phyloP scores from a whole-genome alignment of 2,888 invertebrate species.

The Cetonia aurata region DNA sequence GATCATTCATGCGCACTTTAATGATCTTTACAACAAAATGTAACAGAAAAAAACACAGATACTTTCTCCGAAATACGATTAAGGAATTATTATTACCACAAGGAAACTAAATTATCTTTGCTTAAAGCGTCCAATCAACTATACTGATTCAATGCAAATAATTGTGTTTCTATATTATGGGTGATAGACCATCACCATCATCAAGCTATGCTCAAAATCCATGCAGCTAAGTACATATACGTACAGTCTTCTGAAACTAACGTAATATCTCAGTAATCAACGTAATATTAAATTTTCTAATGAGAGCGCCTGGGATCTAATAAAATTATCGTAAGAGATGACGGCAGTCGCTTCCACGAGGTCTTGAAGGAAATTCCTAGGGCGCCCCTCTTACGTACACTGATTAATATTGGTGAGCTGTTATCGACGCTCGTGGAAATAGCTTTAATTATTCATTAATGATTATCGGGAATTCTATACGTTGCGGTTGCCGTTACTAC shows the following conservation, averaged over 20 bases:
- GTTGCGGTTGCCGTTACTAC: not conserved
- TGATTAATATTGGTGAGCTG: slow-evolving; percentile 21
- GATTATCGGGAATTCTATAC: slow-evolving; percentile 15
- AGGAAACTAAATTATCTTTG: too few relatives aligned
- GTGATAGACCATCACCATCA: slow-evolving; percentile 5
- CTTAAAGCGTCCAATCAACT: too few relatives aligned
- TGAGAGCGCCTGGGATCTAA: slow-evolving; percentile 28
- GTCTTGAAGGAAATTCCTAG: slow-evolving; percentile 18
- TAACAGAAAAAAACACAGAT: too few relatives aligned
- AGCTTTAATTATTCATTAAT: slow-evolving; percentile 26
- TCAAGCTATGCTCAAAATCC: slow-evolving; percentile 5
- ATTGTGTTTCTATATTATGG: slow-evolving; percentile 14
- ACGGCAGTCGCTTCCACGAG: slow-evolving; percentile 10
- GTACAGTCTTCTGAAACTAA: slow-evolving; percentile 16
- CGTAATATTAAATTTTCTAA: slow-evolving; percentile 35
- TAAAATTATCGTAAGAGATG: slow-evolving; percentile 34
- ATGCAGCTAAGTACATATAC: not conserved
- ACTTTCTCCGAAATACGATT: too few relatives aligned
- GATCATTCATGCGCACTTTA: too few relatives aligned
- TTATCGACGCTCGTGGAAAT: slow-evolving; percentile 6
- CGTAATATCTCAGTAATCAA: slow-evolving; percentile 36
- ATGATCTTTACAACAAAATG: too few relatives aligned
- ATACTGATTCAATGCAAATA: slow-evolving; percentile 6
- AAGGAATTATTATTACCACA: too few relatives aligned
- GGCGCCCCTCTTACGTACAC: slow-evolving; percentile 8